Evolutionary conservation across 1,140 invertebrate species (phyloP), one percentile per base, ranked within the genome.

Genomic region (Halesus radiatus): DNA sequence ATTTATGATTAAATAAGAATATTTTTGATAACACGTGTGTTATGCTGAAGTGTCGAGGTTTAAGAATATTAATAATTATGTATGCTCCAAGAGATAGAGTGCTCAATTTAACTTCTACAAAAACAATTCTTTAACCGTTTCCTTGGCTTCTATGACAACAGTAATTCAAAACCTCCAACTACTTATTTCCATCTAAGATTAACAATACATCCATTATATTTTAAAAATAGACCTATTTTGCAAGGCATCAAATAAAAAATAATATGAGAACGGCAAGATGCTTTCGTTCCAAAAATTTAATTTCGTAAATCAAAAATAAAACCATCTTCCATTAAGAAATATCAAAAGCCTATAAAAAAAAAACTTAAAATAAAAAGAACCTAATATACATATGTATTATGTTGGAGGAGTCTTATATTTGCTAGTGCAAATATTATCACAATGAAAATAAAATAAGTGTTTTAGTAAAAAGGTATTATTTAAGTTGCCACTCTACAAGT

Each of bases 81-180:
- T 70, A 50, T 70, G 66, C n/a, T 10, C 52, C 5, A 50, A 70
- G 37, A 70, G 16, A 50, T 18, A 23, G n/a, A 37, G 66, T 70
- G 66, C 66, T 70, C 37, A 0, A 22, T 70, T 52, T 70, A 70
- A 70, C 66, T 70, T 70, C 66, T 70, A 70, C 66, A 45, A 70
- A 70, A 23, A 70, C 22, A 26, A 26, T 22, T 66, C 62, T 8
- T 26, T 66, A 22, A 32, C 62, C 15, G 8, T 32, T n/a, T 26
- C 22, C 23, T 29, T 29, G 62, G 3, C 62, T 15, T 66, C 62
- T 29, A 29, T 29, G 37, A 45, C 37, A 45, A 45, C 37, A n/a
- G 29, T n/a, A 22, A n/a, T 66, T 32, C 26, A 66, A 66, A 26
- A 29, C 62, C 29, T 66, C 62, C 10, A 66, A 66, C 16, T 26